Percentiles rank a stretch among this genome's conserved stretches.
These are phyloP conservation scores for Polydrusus cervinus DNA, from an alignment of 2,888 invertebrate species.

Conservation along the genomic window DNA sequence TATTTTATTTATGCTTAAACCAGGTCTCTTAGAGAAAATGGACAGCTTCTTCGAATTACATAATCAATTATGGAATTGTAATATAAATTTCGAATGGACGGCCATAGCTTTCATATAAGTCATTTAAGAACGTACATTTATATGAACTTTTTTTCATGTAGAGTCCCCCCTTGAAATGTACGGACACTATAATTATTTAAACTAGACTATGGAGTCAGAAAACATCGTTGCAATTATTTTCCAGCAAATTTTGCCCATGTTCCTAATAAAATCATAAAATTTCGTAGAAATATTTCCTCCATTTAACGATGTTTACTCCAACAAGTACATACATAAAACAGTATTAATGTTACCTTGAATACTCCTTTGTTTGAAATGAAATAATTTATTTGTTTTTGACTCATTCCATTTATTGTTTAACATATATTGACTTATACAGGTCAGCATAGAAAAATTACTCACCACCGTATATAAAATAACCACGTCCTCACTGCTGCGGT, in stretches of 20 bases:
- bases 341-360: slow-evolving; percentile 20
- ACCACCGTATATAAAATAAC: too few species aligned
- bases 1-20: too few species aligned
- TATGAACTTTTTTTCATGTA: too few species aligned
- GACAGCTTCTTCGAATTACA: too few species aligned
- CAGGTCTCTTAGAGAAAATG: too few species aligned
- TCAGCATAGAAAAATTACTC: slow-evolving; percentile 7
- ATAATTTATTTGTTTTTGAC: slow-evolving; percentile 27
- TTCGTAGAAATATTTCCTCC: slow-evolving; percentile 19
- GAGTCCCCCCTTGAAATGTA: too few species aligned
- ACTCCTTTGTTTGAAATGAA: slow-evolving; percentile 31
- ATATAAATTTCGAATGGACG: too few species aligned
- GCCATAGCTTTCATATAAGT: too few species aligned
- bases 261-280: slow-evolving; percentile 1
- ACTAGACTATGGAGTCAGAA: background rate
- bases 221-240: background rate
- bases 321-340: slow-evolving; percentile 21
- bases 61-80: too few species aligned
- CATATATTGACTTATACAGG: slow-evolving; percentile 8
- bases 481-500: too few species aligned
- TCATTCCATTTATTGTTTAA: slow-evolving; percentile 24
- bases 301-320: slow-evolving; percentile 23
- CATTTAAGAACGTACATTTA: too few species aligned
- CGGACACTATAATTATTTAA: background rate
- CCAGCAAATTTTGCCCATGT: background rate